phyloP scores from a whole-genome alignment of 1,140 invertebrate genomes.

The Panulirus ornatus region DNA sequence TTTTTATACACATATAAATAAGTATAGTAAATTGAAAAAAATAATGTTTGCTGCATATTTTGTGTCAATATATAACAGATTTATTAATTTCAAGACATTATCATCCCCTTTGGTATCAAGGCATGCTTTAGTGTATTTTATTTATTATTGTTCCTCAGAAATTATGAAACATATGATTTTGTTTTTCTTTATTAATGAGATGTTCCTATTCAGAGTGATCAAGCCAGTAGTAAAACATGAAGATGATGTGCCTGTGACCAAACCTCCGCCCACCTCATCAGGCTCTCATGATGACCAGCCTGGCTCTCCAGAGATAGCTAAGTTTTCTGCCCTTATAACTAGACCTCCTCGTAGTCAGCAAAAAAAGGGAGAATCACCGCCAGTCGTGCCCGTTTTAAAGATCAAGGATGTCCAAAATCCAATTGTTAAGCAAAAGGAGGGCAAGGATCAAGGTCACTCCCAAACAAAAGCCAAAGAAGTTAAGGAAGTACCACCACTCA shows the following conservation, averaged over 20 bases:
- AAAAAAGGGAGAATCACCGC: slow-evolving; percentile 50
- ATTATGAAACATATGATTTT: neutral
- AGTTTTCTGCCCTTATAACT: slow-evolving; percentile 61
- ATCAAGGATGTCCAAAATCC: slow-evolving; percentile 57
- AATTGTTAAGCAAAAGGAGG: slow-evolving; percentile 36
- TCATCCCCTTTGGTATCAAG: neutral
- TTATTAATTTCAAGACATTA: neutral
- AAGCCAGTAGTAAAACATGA: slow-evolving; percentile 59
- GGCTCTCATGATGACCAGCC: slow-evolving; percentile 57
- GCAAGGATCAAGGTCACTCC: slow-evolving; percentile 26
- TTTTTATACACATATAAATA: neutral
- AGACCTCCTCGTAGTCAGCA: slow-evolving; percentile 62
- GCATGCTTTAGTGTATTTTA: neutral
- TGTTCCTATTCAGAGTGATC: slow-evolving; percentile 39
- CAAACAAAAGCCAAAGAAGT: slow-evolving; percentile 42
- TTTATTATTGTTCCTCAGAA: neutral
- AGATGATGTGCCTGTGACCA: neutral
- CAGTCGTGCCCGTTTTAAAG: slow-evolving; percentile 50
- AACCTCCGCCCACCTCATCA: slow-evolving; percentile 12
- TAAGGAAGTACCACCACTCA: slow-evolving; percentile 58
- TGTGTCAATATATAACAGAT: no score
- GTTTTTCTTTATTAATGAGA: neutral
- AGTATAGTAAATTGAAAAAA: neutral
- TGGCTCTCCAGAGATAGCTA: slow-evolving; percentile 63
- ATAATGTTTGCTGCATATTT: no score